phyloP scores from a whole-genome alignment of 2,797 vertebrate species.

The Enteromius viviparus region DNA sequence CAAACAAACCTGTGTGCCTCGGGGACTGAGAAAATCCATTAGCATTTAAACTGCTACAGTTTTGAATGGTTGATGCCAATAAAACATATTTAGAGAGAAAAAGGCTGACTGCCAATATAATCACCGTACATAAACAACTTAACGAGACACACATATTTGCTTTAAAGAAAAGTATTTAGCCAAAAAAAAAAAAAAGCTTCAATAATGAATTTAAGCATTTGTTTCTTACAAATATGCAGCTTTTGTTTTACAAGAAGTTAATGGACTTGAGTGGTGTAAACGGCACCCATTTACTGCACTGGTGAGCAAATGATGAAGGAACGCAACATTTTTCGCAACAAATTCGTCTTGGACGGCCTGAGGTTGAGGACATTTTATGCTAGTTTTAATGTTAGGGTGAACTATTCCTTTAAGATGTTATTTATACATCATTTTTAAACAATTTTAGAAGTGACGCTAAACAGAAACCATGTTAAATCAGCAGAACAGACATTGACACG shows the following conservation, averaged over 20 bases:
- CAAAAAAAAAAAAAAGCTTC: not conserved
- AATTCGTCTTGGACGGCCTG: not conserved
- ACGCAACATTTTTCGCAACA: not conserved
- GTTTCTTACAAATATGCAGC: not conserved
- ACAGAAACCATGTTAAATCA: not conserved
- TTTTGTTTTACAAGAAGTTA: not conserved
- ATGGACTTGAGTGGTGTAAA: not conserved
- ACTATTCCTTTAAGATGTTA: not conserved
- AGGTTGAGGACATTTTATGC: not conserved
- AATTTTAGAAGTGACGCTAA: not conserved
- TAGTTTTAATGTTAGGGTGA: not conserved
- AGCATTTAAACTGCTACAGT: not conserved
- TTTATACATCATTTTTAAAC: not conserved
- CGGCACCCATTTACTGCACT: not conserved
- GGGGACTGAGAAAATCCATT: not conserved
- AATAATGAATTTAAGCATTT: not conserved
- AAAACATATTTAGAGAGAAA: not conserved
- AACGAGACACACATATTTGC: not conserved
- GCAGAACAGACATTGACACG: not conserved
- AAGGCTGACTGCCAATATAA: not conserved
- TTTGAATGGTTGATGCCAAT: conserved; percentile 1
- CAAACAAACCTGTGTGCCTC: not conserved
- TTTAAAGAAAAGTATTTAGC: not conserved
- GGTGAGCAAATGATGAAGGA: not conserved
- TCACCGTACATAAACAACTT: not conserved